Conservation (phyloP, 2,888 invertebrate genomes). For the Tyria jacobaeae region DNA sequence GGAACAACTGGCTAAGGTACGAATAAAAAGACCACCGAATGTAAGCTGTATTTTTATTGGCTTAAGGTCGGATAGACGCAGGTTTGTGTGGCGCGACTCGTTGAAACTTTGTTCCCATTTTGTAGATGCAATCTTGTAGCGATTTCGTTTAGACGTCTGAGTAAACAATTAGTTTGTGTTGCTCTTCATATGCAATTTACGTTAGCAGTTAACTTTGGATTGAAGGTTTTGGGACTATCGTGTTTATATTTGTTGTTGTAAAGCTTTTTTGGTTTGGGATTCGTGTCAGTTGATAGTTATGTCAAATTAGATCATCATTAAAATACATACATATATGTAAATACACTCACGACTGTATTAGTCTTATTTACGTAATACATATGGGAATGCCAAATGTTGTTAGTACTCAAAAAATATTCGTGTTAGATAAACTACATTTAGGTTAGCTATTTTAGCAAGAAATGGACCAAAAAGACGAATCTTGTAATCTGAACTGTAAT, state of each 20-base stretch:
- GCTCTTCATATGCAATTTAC: slow-evolving; percentile 47
- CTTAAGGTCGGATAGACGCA: slow-evolving; percentile 36
- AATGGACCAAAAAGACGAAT: no score
- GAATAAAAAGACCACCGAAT: slow-evolving; percentile 55
- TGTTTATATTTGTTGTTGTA: neutral
- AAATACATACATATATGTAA: no score
- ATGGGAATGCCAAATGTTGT: no score
- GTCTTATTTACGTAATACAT: no score
- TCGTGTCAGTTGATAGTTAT: neutral
- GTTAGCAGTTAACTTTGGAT: slow-evolving; percentile 25
- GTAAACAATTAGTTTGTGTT: slow-evolving; percentile 57
- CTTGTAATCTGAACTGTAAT: no score
- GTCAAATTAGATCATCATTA: neutral
- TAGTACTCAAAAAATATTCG: no score
- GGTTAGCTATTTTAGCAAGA: no score
- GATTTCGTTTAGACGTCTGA: slow-evolving; percentile 59
- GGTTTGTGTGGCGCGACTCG: slow-evolving; percentile 32
- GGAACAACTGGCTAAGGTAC: slow-evolving; percentile 58
- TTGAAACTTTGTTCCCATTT: slow-evolving; percentile 53
- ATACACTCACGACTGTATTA: no score
- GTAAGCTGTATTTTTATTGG: slow-evolving; percentile 60
- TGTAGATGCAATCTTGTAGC: slow-evolving; percentile 64
- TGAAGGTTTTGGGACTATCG: slow-evolving; percentile 17
- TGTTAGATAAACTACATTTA: no score
- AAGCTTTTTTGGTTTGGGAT: neutral